Conservation (phyloP, 2,113 vertebrate genomes). For the Phylloscopus whistleri region DNA sequence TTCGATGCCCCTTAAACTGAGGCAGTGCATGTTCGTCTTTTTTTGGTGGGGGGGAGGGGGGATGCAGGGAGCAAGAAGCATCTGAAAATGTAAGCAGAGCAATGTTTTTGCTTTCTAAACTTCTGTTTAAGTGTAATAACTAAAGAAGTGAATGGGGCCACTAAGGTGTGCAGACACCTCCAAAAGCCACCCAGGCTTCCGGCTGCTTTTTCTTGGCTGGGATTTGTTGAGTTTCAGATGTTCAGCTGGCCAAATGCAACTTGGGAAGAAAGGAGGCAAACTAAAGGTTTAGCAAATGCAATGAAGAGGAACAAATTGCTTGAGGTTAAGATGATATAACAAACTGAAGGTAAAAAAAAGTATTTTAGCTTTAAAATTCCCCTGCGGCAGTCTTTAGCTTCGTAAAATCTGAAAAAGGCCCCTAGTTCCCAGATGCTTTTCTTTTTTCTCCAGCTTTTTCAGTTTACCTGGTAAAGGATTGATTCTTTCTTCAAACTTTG, state of each 20-base stretch:
- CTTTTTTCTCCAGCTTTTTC: not conserved
- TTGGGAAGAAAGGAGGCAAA: not conserved
- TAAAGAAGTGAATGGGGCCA: not conserved
- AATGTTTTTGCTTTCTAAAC: not conserved
- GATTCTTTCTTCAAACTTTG: not conserved
- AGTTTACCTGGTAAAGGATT: not conserved
- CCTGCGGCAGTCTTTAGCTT: not conserved
- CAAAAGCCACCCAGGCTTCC: not conserved
- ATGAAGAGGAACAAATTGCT: not conserved
- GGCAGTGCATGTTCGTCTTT: not conserved
- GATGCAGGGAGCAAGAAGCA: not conserved
- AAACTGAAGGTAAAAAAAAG: not conserved
- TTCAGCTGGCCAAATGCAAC: not conserved
- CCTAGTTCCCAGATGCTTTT: not conserved
- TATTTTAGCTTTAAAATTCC: not conserved
- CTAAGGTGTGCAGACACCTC: not conserved
- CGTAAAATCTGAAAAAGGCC: not conserved
- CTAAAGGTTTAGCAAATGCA: not conserved
- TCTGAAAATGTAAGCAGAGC: not conserved
- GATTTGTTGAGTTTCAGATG: not conserved
- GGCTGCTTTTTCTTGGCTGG: not conserved
- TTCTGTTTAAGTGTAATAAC: not conserved
- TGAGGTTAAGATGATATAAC: not conserved
- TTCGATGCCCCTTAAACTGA: not conserved
- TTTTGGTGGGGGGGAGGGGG: fast-evolving